Base-by-base conservation (phyloP, 2,113 vertebrate species). In the Rissa tridactyla region DNA sequence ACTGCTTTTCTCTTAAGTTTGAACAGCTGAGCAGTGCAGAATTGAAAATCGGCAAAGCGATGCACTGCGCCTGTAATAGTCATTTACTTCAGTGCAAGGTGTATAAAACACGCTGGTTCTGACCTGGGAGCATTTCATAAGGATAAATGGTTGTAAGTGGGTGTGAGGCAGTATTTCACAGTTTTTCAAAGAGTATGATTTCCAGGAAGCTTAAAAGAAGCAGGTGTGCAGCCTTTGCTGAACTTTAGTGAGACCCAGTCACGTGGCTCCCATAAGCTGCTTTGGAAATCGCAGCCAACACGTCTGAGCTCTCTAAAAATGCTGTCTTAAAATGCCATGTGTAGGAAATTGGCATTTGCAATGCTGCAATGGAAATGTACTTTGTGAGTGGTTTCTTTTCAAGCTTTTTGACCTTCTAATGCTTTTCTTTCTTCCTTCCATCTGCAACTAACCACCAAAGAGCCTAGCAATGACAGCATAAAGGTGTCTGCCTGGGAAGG, bases 111-210 rank as follows among this genome's bases (percentile, higher is more conserved):
- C 1, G 0, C 42, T 92, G 75, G 19, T 69, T 93, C 82, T 93
- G 92, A 80, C 76, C 60, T 86, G 79, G 61, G 42, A 92, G 23
- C 72, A 62, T 95, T 92, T 95, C 32, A 29, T 70, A 66, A 54
- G 78, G 62, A 54, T 66, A 85, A 82, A 83, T 62, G 62, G 10
- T 77, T 1, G 0, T 90, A 70, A 85, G 78, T 73, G 42, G 30
- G 72, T 87, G 78, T 78, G 75, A 94, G 71, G 78, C 42, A 70
- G 7, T 91, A 87, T 95, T 95, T 96, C 92, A 71, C 19, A 15
- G 30, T 8, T 88, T 89, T 87, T 88, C 83, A 85, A 61, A 87
- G 42, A 62, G 10, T 42, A 27, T 80, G 75, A 58, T 85, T 91
- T 95, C 51, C 58, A 89, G 66, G 62, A 84, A 66, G 42, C 57